Percentiles rank a stretch among this genome's conserved stretches.
Conservation (phyloP, 2,888 invertebrate species). For the Criorhina ranunculi region DNA sequence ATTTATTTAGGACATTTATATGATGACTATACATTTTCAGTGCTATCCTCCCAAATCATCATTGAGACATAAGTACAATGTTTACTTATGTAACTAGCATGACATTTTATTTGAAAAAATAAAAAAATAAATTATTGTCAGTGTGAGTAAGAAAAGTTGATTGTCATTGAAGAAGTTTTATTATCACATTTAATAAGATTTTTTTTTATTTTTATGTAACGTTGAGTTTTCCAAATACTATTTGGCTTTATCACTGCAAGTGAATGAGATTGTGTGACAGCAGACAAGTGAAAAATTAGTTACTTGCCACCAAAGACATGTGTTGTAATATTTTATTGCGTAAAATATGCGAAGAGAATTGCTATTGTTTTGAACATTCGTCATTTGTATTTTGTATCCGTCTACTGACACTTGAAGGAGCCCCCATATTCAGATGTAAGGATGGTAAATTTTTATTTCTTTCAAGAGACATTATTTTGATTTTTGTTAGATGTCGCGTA, state of each 20-base stretch:
- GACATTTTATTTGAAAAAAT: slow-evolving; percentile 34
- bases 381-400: slow-evolving; percentile 27
- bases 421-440: slow-evolving; percentile 1
- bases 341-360: slow-evolving; percentile 32
- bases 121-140: slow-evolving; percentile 31
- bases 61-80: slow-evolving; percentile 3
- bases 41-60: slow-evolving; percentile 56
- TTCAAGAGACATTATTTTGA: slow-evolving; percentile 14
- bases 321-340: slow-evolving; percentile 44
- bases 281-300: slow-evolving; percentile 55
- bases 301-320: slow-evolving; percentile 47
- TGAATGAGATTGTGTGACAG: slow-evolving; percentile 11
- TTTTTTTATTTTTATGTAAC: neutral
- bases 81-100: slow-evolving; percentile 51
- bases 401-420: no score
- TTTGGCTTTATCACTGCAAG: slow-evolving; percentile 31
- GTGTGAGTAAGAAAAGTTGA: slow-evolving; percentile 42
- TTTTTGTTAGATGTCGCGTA: slow-evolving; percentile 2
- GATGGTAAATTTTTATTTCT: slow-evolving; percentile 21
- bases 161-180: slow-evolving; percentile 57
- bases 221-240: slow-evolving; percentile 10
- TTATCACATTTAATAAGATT: slow-evolving; percentile 30
- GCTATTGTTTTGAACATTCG: slow-evolving; percentile 16
- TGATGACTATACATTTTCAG: slow-evolving; percentile 49
- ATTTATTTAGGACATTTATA: slow-evolving; percentile 52